A percentile compares a stretch with the other conserved stretches of the same genome.
These are phyloP conservation scores for Paralvinella palmiformis DNA, from an alignment of 1,140 invertebrate species.

Conservation along the genomic window DNA sequence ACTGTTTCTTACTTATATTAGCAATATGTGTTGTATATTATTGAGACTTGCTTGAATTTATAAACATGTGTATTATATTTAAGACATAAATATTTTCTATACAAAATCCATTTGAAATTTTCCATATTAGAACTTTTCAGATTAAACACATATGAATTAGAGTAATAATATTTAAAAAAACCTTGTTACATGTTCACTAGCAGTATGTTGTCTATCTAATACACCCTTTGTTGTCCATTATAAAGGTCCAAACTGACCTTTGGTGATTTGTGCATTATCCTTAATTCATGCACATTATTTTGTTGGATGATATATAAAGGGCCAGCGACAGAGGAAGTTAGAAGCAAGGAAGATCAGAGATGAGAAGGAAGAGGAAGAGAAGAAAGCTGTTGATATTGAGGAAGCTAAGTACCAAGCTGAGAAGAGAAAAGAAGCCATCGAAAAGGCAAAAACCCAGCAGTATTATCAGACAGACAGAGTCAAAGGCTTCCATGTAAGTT, in stretches of 20 bases:
- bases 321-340: constrained; percentile 44
- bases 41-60: no score
- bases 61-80: no score
- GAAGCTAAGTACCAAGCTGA: constrained; percentile 47
- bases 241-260: background rate
- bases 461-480: constrained; percentile 51
- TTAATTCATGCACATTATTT: background rate
- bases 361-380: constrained; percentile 46
- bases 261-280: background rate
- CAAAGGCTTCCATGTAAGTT: constrained; percentile 49
- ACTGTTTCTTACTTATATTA: background rate
- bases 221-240: background rate
- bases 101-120: no score
- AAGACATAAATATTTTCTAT: no score
- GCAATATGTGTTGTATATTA: no score
- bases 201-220: background rate
- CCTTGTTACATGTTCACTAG: background rate
- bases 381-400: constrained; percentile 41
- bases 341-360: constrained; percentile 42
- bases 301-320: constrained; percentile 27
- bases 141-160: background rate
- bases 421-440: constrained; percentile 46
- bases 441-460: constrained; percentile 50
- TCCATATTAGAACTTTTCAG: background rate
- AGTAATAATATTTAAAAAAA: background rate